phyloP scores from a whole-genome alignment of 2,797 vertebrate genomes.

The Lithobates sylvaticus region DNA sequence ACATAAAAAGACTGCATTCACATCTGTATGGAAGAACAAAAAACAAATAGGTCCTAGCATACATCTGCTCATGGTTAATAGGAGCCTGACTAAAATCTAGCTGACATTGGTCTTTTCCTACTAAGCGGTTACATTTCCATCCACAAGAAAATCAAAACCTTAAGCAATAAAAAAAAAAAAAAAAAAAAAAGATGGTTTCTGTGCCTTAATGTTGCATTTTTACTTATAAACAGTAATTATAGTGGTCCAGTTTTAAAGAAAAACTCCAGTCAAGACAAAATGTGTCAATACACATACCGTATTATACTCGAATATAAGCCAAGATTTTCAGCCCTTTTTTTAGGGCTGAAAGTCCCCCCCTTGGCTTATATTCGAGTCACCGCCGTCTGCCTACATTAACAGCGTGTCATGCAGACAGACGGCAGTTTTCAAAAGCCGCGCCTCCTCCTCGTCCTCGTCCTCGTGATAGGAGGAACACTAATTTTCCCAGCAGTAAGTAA shows the following conservation, averaged over 20 bases:
- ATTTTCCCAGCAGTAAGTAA: no score
- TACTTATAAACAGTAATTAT: background rate
- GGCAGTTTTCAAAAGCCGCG: no score
- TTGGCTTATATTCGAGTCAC: no score
- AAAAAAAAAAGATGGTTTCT: background rate
- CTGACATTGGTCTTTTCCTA: constrained; percentile 32
- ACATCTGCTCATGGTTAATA: constrained; percentile 38
- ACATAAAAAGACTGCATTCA: background rate
- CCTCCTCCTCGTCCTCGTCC: no score
- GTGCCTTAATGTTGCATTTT: constrained; percentile 27
- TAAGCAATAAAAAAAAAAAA: constrained; percentile 3
- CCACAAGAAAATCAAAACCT: constrained; percentile 12
- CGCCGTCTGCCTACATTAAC: no score
- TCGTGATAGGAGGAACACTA: no score
- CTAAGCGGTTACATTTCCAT: constrained; percentile 25
- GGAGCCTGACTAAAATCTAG: background rate
- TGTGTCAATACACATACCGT: no score
- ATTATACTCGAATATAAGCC: no score
- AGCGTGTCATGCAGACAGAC: no score
- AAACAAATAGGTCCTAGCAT: background rate
- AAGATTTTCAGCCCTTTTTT: no score
- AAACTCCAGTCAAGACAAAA: background rate
- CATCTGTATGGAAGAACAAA: no score
- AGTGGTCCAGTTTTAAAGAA: background rate
- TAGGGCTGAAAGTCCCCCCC: no score